Base-by-base conservation (phyloP, 2,888 invertebrate genomes). In the Anagyrus pseudococci region DNA sequence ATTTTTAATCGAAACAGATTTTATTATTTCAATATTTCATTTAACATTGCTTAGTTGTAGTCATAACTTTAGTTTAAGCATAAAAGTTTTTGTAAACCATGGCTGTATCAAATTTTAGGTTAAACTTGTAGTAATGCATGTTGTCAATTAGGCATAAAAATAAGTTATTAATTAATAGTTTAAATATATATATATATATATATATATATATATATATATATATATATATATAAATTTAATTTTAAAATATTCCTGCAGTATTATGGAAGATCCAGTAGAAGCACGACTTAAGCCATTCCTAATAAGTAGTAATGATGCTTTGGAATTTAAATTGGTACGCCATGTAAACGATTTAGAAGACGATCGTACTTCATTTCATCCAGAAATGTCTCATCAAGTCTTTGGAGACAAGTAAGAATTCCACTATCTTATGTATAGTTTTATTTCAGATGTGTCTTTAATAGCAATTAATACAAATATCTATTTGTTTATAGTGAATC, bases 381-480 rank as follows among this genome's bases (percentile, higher is more conserved):
- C 96, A 0, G 89, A 89, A 59, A 94, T 96, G 92, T 92, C 94
- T 55, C 94, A 97, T 84, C 96, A 97, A 82, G 89, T 96, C 61
- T 96, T 95, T 81, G 95, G 94, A 4, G 92, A 93, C 70, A 89
- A 88, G 86, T 86, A 75, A 71, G 77, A 37, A 26, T 26, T 66
- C 17, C 6, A 10, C 6, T 23, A 20, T 52, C 20, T 66, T n/a
- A n/a, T n/a, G n/a, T n/a, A n/a, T n/a, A 2, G 13, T 19, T 49
- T 58, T 17, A 19, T 13, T 47, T 6, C 41, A 43, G 8, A 2
- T 43, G 26, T 43, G 7, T 53, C 20, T 20, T 23, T 59, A 19
- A 41, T 23, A 23, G 8, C 10, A 55, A 67, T 69, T 8, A 26
- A 40, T 57, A 17, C 10, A 65, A 4, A 20, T 17, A 37, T 37